Evolutionary conservation across 1,140 invertebrate genomes (phyloP).

Genomic region (Drosophila novamexicana): DNA sequence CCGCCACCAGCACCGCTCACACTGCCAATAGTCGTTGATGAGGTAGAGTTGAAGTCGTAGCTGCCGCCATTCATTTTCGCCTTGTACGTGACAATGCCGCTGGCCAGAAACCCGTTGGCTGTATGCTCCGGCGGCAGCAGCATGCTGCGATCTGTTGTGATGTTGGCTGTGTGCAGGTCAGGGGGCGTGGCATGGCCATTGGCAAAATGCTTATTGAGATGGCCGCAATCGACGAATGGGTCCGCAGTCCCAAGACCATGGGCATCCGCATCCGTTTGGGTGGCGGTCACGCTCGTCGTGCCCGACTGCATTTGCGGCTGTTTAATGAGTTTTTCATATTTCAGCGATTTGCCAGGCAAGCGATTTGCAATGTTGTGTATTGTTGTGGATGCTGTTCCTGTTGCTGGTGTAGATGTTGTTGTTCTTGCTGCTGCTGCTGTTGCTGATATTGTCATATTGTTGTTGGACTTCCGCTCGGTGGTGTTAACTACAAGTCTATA

Average conservation of each 20-base stretch:
- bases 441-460: slow-evolving; percentile 80
- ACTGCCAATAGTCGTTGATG: slow-evolving; percentile 59
- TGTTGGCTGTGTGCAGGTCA: slow-evolving; percentile 8
- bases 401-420: slow-evolving; percentile 44
- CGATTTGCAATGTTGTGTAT: slow-evolving; percentile 61
- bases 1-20: neutral
- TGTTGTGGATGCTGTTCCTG: slow-evolving; percentile 16
- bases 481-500: slow-evolving; percentile 33
- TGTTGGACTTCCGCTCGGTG: slow-evolving; percentile 50
- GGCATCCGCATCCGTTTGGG: slow-evolving; percentile 61
- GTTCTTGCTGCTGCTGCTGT: slow-evolving; percentile 29
- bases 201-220: slow-evolving; percentile 67
- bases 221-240: slow-evolving; percentile 43
- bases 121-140: slow-evolving; percentile 40
- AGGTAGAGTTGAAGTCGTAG: slow-evolving; percentile 52
- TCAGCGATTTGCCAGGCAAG: slow-evolving; percentile 59
- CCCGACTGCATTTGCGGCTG: slow-evolving; percentile 68
- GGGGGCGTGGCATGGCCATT: slow-evolving; percentile 54
- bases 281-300: slow-evolving; percentile 57
- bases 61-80: slow-evolving; percentile 60
- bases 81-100: slow-evolving; percentile 74
- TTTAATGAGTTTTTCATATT: slow-evolving; percentile 83
- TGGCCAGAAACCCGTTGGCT: slow-evolving; percentile 32
- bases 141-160: slow-evolving; percentile 57
- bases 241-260: slow-evolving; percentile 33